These are phyloP conservation scores for Bryconaethiops microstoma DNA, from an alignment of 2,797 vertebrate species.

Conservation along the genomic window DNA sequence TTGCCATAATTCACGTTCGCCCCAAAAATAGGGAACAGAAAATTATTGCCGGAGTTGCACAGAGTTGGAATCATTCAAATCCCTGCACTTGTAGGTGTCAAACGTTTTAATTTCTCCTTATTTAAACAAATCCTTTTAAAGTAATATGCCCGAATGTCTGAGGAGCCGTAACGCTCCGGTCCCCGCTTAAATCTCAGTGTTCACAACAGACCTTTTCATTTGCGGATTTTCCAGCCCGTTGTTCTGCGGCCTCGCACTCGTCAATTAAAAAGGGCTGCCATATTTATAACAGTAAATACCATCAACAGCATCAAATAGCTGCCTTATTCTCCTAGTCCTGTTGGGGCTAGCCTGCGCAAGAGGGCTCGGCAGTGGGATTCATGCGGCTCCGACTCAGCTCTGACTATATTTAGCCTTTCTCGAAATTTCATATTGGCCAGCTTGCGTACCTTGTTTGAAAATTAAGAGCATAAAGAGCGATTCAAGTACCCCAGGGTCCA, in stretches of 20 bases:
- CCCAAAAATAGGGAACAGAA: slow-evolving; percentile 54
- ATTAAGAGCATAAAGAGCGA: slow-evolving; percentile 70
- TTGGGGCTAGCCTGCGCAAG: slow-evolving; percentile 20
- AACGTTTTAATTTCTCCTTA: slow-evolving; percentile 27
- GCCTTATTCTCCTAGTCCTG: slow-evolving; percentile 33
- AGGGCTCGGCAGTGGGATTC: slow-evolving; percentile 50
- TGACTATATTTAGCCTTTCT: slow-evolving; percentile 65
- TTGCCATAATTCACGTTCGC: slow-evolving; percentile 65
- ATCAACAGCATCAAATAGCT: slow-evolving; percentile 58
- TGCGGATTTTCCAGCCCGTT: slow-evolving; percentile 59
- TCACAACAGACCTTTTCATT: slow-evolving; percentile 45
- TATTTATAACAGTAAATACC: slow-evolving; percentile 66
- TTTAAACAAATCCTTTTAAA: slow-evolving; percentile 50
- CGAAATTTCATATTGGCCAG: slow-evolving; percentile 65
- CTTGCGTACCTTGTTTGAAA: slow-evolving; percentile 73
- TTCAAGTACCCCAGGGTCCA: slow-evolving; percentile 55
- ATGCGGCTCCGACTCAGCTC: slow-evolving; percentile 10
- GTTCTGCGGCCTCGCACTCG: slow-evolving; percentile 54
- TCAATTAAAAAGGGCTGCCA: slow-evolving; percentile 72
- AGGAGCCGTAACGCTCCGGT: slow-evolving; percentile 24
- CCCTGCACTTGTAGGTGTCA: slow-evolving; percentile 63
- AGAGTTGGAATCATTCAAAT: slow-evolving; percentile 39
- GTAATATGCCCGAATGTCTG: slow-evolving; percentile 27
- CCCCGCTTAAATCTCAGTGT: neutral
- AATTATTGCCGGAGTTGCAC: slow-evolving; percentile 55